These are phyloP conservation scores for Pachyramphus minor DNA, from an alignment of 2,113 vertebrate genomes.

Conservation along the genomic window DNA sequence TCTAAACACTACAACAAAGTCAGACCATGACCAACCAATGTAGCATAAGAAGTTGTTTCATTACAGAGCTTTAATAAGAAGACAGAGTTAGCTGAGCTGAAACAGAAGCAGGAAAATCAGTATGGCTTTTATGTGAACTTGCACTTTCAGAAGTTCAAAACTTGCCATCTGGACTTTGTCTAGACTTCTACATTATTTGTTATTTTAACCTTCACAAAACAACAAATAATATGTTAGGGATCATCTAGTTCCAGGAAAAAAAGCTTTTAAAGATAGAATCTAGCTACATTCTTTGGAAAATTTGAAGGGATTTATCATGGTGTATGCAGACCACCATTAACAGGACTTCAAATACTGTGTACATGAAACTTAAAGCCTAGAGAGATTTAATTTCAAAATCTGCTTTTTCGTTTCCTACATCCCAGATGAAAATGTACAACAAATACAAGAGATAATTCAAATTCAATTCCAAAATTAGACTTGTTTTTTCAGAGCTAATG, in stretches of 20 bases:
- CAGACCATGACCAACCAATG: neutral
- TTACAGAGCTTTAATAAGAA: neutral
- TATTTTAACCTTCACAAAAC: neutral
- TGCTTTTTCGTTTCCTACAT: neutral
- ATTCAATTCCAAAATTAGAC: neutral
- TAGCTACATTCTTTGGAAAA: neutral
- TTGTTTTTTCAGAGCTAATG: neutral
- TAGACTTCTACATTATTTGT: neutral
- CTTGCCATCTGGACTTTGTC: neutral
- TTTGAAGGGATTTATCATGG: neutral
- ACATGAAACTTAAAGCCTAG: neutral
- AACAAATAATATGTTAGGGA: neutral
- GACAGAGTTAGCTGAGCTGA: neutral
- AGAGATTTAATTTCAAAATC: neutral
- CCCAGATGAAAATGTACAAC: neutral
- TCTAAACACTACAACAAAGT: neutral
- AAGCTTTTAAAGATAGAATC: neutral
- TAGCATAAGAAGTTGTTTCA: neutral
- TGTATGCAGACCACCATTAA: neutral
- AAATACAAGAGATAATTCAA: neutral
- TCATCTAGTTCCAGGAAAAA: neutral
- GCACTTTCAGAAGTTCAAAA: neutral
- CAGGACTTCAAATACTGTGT: neutral
- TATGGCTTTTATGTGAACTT: neutral
- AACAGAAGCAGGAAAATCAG: neutral